Conservation (phyloP, 2,797 vertebrate species). For the Poeciliopsis turneri region DNA sequence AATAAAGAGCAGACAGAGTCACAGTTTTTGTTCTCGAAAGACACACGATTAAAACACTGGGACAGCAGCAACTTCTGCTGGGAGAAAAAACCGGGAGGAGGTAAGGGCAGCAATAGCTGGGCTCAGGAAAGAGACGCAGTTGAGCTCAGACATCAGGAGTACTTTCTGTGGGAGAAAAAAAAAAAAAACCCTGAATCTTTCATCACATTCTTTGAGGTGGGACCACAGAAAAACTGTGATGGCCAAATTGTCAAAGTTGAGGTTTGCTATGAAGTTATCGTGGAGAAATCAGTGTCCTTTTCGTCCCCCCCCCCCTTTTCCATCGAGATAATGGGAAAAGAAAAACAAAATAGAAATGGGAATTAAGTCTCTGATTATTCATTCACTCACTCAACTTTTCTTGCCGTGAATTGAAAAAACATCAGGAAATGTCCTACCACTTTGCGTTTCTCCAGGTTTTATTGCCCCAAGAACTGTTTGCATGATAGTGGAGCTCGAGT, state of each 20-base stretch:
- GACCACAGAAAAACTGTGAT: neutral
- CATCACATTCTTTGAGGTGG: neutral
- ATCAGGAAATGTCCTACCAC: neutral
- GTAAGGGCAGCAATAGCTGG: neutral
- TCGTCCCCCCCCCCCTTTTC: neutral
- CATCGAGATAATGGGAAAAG: neutral
- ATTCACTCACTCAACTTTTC: neutral
- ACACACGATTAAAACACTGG: neutral
- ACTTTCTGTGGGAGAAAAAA: neutral
- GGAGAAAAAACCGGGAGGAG: too few relatives aligned
- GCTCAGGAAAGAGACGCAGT: neutral
- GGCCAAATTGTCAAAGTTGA: neutral
- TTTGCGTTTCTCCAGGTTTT: conserved; percentile 82
- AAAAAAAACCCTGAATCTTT: neutral
- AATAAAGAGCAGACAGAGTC: neutral
- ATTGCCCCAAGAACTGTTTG: conserved; percentile 92
- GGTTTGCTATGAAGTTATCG: neutral
- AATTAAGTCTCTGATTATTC: neutral
- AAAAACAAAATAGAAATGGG: neutral
- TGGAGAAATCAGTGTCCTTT: neutral
- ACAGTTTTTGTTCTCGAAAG: neutral
- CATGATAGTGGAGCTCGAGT: conserved; percentile 85
- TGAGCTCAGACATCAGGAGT: neutral
- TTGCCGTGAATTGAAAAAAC: neutral
- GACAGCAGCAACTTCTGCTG: too few relatives aligned